Evolutionary conservation across 2,113 vertebrate species (phyloP).

Genomic region (Apteryx owenii): DNA sequence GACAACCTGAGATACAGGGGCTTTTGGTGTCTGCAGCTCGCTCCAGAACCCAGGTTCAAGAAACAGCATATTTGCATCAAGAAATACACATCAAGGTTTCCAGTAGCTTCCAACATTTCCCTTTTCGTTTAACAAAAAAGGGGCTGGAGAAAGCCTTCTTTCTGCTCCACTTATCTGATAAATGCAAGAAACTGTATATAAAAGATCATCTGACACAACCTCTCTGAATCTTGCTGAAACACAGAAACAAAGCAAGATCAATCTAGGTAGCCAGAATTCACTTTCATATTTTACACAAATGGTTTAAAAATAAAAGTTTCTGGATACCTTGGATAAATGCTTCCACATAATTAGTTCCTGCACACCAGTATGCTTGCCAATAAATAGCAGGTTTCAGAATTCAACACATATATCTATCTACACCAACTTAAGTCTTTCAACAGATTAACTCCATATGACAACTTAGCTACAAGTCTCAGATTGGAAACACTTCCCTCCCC

Average conservation of each 20-base stretch:
- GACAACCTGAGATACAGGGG: not conserved
- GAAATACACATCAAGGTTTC: slow-evolving; percentile 43
- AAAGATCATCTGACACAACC: slow-evolving; percentile 32
- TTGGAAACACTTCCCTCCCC: slow-evolving; percentile 11
- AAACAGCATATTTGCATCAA: not conserved
- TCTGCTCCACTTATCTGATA: slow-evolving; percentile 31
- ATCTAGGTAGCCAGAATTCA: not conserved
- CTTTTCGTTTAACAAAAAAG: slow-evolving; percentile 24
- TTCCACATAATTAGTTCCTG: not conserved
- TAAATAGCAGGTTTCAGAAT: not conserved
- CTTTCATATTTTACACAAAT: not conserved
- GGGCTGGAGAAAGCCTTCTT: not conserved
- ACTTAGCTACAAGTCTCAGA: slow-evolving; percentile 16
- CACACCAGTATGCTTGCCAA: not conserved
- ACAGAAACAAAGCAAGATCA: not conserved
- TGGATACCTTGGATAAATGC: not conserved
- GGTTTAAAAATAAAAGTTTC: not conserved
- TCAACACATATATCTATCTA: not conserved
- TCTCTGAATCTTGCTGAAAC: slow-evolving; percentile 1
- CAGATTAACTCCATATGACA: slow-evolving; percentile 33
- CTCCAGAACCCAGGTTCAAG: slow-evolving; percentile 4
- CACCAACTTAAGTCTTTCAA: not conserved
- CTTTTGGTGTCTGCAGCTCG: not conserved
- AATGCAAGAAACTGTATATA: slow-evolving; percentile 3
- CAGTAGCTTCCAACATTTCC: slow-evolving; percentile 41